A percentile compares a stretch with the other conserved stretches of the same genome.
These are phyloP conservation scores for Hemistola chrysoprasaria DNA, from an alignment of 2,888 invertebrate species.

Conservation along the genomic window DNA sequence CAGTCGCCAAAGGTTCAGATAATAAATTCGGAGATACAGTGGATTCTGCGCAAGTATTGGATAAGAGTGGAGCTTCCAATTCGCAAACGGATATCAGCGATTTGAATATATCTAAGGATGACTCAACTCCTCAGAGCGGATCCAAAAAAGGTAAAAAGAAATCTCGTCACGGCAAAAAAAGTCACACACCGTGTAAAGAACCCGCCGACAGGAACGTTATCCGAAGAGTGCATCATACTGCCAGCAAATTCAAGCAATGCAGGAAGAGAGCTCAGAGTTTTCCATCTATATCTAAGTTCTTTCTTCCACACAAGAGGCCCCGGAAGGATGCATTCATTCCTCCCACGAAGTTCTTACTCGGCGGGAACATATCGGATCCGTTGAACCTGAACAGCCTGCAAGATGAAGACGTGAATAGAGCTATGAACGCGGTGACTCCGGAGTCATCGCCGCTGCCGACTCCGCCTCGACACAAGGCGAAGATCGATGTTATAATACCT, in stretches of 20 bases:
- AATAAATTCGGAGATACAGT: conserved; percentile 52
- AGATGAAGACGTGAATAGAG: conserved; percentile 89
- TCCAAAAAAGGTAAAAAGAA: conserved; percentile 73
- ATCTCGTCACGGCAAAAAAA: conserved; percentile 70
- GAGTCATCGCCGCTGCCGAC: conserved; percentile 95
- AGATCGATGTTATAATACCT: conserved; percentile 95
- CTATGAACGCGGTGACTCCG: conserved; percentile 95
- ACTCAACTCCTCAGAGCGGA: conserved; percentile 42
- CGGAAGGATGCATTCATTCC: conserved; percentile 90
- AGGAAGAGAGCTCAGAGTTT: conserved; percentile 87
- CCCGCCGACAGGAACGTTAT: conserved; percentile 60
- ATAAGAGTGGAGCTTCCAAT: conserved; percentile 41
- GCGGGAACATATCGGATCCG: conserved; percentile 97
- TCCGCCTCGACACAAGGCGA: conserved; percentile 89
- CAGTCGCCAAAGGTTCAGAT: conserved; percentile 56
- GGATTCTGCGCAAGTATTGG: conserved; percentile 47
- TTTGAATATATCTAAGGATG: conserved; percentile 60
- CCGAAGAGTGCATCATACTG: conserved; percentile 67
- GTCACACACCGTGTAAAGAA: conserved; percentile 65
- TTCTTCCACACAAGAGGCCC: conserved; percentile 87
- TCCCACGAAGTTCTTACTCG: conserved; percentile 95
- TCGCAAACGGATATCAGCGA: conserved; percentile 34
- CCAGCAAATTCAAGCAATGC: conserved; percentile 71
- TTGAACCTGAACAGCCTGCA: conserved; percentile 95
- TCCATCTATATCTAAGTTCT: conserved; percentile 86